These are phyloP conservation scores for Siniperca undulata DNA, from an alignment of 2,797 vertebrate species.

Conservation along the genomic window DNA sequence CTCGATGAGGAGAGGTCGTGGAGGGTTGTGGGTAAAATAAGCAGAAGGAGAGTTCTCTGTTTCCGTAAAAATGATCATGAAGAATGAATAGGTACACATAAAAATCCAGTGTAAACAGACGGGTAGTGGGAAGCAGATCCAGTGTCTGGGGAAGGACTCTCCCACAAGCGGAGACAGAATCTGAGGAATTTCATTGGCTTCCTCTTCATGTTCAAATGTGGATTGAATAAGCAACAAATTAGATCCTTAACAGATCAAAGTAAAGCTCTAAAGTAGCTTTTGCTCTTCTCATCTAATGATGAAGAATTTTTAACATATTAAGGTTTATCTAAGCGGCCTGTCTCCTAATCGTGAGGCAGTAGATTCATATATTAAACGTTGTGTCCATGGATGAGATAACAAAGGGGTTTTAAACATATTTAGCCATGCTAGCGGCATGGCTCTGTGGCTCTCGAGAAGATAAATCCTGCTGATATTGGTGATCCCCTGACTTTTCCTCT, in stretches of 20 bases:
- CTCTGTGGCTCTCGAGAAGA: neutral
- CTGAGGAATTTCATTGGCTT: slow-evolving; percentile 47
- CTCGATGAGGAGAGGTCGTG: slow-evolving; percentile 21
- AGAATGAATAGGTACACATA: slow-evolving; percentile 23
- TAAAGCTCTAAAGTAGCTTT: neutral
- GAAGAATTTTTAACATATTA: neutral
- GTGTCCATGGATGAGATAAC: neutral
- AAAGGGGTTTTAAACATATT: neutral
- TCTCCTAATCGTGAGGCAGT: neutral
- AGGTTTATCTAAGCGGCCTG: neutral
- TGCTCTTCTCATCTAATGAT: neutral
- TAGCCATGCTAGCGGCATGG: too few species aligned
- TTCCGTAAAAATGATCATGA: slow-evolving; percentile 49
- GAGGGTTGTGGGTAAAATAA: slow-evolving; percentile 57
- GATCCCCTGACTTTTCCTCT: neutral
- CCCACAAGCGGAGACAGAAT: slow-evolving; percentile 45
- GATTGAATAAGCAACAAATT: too few species aligned
- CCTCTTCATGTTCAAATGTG: neutral
- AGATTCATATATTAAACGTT: neutral
- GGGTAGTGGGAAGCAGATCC: slow-evolving; percentile 7
- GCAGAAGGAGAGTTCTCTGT: slow-evolving; percentile 24
- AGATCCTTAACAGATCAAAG: neutral
- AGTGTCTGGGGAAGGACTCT: slow-evolving; percentile 50
- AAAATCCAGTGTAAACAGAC: slow-evolving; percentile 58
- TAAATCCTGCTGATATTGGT: neutral